Evolutionary conservation across 2,888 invertebrate species (phyloP).

Genomic region (Mythimna impura): DNA sequence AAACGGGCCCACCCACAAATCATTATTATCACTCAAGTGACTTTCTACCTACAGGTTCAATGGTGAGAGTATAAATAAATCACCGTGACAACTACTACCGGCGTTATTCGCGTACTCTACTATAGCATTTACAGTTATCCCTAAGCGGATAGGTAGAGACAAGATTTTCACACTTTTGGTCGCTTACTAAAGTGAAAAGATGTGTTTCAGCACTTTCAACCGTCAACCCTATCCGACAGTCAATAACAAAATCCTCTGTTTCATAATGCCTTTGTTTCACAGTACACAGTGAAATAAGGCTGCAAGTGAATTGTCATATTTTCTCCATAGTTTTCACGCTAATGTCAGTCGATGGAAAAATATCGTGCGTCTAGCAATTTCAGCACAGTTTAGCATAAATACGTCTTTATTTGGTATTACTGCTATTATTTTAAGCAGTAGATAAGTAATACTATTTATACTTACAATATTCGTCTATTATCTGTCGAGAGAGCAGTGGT

Average conservation of each 20-base stretch:
- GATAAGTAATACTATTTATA: too few species aligned
- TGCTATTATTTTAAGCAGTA: constrained; percentile 20
- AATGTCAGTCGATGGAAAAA: constrained; percentile 25
- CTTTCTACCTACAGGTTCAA: neutral
- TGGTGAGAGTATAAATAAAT: constrained; percentile 4
- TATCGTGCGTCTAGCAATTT: constrained; percentile 39
- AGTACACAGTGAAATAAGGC: constrained; percentile 8
- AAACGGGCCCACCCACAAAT: too few species aligned
- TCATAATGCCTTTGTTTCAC: neutral
- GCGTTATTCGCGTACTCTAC: neutral
- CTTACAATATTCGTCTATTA: neutral
- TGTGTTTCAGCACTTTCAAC: constrained; percentile 22
- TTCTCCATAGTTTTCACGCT: constrained; percentile 12
- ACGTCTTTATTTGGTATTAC: constrained; percentile 17
- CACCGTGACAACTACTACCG: constrained; percentile 10
- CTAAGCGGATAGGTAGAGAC: neutral
- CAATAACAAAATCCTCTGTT: constrained; percentile 13
- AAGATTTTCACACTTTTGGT: neutral
- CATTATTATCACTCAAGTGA: constrained; percentile 11
- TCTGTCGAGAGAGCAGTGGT: too few species aligned
- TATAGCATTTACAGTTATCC: neutral
- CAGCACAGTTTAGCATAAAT: constrained; percentile 36
- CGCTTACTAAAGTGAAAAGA: constrained; percentile 34
- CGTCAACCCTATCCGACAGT: constrained; percentile 10
- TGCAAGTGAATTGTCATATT: constrained; percentile 23